These are phyloP conservation scores for Oreochromis niloticus DNA, from an alignment of 2,113 vertebrate genomes.

Conservation along the genomic window DNA sequence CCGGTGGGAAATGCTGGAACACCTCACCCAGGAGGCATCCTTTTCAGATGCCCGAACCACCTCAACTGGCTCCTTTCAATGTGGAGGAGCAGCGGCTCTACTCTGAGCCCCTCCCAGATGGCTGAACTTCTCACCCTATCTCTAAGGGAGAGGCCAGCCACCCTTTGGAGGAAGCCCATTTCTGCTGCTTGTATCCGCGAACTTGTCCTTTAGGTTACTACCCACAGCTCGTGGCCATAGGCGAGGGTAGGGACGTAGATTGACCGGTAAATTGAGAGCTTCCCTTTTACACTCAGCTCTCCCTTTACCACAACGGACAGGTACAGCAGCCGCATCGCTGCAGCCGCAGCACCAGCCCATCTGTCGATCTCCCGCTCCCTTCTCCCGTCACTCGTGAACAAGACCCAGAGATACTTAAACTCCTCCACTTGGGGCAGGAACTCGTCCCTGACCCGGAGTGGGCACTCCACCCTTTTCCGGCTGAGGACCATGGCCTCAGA, in stretches of 20 bases:
- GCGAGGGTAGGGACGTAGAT: fast-evolving
- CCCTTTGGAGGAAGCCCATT: fast-evolving
- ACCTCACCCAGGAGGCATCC: background rate
- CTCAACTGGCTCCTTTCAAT: fast-evolving
- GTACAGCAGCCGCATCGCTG: fast-evolving
- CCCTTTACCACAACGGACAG: background rate
- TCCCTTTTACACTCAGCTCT: background rate
- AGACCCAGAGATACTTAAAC: background rate
- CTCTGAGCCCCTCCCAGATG: fast-evolving
- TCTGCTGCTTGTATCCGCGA: fast-evolving
- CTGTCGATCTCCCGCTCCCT: background rate
- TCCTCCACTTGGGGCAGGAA: background rate
- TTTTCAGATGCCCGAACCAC: background rate
- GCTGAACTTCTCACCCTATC: background rate
- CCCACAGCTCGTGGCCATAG: background rate
- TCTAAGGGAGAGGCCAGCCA: fast-evolving
- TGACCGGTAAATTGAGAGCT: background rate
- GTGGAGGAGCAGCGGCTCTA: fast-evolving
- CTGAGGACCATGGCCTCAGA: background rate
- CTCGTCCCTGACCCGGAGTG: background rate
- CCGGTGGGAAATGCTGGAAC: background rate
- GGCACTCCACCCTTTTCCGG: background rate
- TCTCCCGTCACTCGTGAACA: background rate
- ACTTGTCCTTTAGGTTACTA: background rate
- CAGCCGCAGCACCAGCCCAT: background rate